Evolutionary conservation across 2,888 invertebrate species (phyloP), one percentile per base, ranked within the genome.

Genomic region (Drosophila nr. perissopoda): DNA sequence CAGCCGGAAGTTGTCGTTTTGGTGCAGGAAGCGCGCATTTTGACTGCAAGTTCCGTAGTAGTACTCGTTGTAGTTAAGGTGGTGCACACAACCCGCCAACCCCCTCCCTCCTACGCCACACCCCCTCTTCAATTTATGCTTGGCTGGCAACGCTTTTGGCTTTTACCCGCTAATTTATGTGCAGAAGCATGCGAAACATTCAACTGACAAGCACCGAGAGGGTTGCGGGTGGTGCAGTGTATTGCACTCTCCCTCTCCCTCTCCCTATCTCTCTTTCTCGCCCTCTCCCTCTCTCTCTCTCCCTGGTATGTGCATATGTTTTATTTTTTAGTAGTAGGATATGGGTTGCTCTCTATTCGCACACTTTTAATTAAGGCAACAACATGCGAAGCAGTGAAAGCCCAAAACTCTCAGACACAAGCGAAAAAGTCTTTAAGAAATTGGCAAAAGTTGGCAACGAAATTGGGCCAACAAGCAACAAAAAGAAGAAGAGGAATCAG

Each of bases 1-100:
- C 72, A 76, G 64, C 85, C 85, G 85, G 85, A 86, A 89, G 85
- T 86, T 86, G 88, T 86, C 85, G 86, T 82, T 86, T 77, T 89
- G 85, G 65, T 64, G 67, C 85, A 89, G 85, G 85, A 89, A 87
- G 70, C 80, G 58, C 73, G 63, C 69, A 74, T 78, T 80, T 81
- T 71, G 78, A 68, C 77, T 76, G 70, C 66, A 34, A 77, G 66
- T 79, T 78, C 76, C 77, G 80, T 34, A 59, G 49, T 10, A 16
- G 16, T 16, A 25, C 21, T 45, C 10, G 21, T 31, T 5, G 33
- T 68, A 56, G 61, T 74, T 67, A 49, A 59, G 54, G 54, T 60
- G 48, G 36, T 29, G 31, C 45, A 36, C 29, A 3, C 48, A 8
- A n/a, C 1, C n/a, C 29, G 4, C 45, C 7, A 13, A 1, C 42